Conservation (phyloP, 2,797 vertebrate genomes). For the Enteromius mattozi region DNA sequence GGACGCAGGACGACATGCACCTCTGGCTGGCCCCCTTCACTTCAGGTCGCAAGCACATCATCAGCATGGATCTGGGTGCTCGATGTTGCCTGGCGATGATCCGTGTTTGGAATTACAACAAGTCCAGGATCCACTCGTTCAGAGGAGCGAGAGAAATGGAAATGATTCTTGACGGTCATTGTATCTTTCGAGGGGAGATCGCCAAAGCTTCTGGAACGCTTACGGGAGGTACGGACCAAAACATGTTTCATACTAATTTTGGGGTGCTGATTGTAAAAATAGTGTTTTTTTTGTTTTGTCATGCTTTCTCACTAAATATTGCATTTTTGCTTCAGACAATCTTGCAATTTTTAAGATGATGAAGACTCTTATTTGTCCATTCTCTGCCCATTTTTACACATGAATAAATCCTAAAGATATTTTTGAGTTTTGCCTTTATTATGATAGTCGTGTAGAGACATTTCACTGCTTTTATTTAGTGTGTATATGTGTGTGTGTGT, state of each 20-base stretch:
- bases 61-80: conserved; percentile 85
- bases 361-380: neutral
- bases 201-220: conserved; percentile 94
- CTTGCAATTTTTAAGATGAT: neutral
- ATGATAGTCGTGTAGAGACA: no score
- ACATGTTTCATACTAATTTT: neutral
- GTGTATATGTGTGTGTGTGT: no score
- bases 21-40: conserved; percentile 97
- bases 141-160: conserved; percentile 90
- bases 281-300: neutral
- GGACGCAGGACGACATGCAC: conserved; percentile 98
- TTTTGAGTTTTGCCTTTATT: no score
- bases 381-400: no score
- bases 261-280: neutral
- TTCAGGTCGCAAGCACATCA: conserved; percentile 81
- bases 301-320: neutral
- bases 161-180: conserved; percentile 85
- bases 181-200: conserved; percentile 95
- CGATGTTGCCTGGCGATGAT: conserved; percentile 90
- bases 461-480: no score
- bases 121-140: conserved; percentile 97
- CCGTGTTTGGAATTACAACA: conserved; percentile 98
- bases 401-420: no score
- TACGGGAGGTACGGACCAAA: conserved; percentile 85
- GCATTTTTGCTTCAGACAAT: neutral